Percentiles rank a stretch among this genome's conserved stretches.
These are phyloP conservation scores for Lipotes vexillifer DNA, from an alignment of 2,113 vertebrate genomes.

Conservation along the genomic window DNA sequence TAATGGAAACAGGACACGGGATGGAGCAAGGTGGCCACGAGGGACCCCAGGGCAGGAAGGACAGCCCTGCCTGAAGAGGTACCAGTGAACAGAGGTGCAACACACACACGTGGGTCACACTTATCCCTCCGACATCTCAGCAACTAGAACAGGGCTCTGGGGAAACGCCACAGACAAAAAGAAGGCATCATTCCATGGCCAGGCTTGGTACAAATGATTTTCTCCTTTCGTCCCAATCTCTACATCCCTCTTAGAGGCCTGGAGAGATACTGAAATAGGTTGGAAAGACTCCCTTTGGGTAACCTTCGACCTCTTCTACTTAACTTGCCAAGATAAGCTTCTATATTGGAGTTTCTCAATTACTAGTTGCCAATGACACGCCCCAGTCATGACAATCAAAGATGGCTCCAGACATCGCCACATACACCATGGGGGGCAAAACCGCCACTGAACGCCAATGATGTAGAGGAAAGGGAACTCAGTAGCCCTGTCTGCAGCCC, in stretches of 20 bases:
- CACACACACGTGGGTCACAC: too few species aligned
- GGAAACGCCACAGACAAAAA: neutral
- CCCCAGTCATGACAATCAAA: neutral
- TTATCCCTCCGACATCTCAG: neutral
- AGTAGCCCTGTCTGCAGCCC: neutral
- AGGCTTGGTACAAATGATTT: neutral
- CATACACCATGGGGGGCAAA: too few species aligned
- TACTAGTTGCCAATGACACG: rapidly evolving
- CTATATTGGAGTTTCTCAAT: neutral
- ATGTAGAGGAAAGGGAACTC: too few species aligned
- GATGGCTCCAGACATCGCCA: neutral
- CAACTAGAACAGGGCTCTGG: neutral
- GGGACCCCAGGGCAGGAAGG: too few species aligned
- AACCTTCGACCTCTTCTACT: too few species aligned
- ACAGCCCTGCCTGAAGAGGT: neutral
- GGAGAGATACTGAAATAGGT: neutral
- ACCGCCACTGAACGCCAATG: neutral
- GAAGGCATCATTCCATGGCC: rapidly evolving
- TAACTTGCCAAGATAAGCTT: neutral
- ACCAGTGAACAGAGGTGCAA: rapidly evolving
- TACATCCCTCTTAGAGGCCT: neutral
- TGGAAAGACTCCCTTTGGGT: neutral
- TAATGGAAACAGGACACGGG: neutral
- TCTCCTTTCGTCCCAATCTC: neutral
- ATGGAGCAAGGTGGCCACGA: neutral